Conservation (phyloP, 2,113 vertebrate genomes). For the Psammodynastes pulverulentus region DNA sequence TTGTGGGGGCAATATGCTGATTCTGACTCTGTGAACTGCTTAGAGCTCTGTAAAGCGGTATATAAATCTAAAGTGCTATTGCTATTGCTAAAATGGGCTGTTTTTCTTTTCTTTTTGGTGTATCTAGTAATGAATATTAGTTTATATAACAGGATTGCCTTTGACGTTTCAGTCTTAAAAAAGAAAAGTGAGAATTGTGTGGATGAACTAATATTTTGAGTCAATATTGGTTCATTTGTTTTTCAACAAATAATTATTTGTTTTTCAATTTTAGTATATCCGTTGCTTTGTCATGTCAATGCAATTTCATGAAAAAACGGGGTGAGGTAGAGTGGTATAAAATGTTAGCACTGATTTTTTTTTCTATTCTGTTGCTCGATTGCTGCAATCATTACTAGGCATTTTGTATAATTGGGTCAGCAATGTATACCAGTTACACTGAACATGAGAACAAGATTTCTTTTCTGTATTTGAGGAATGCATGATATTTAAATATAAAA, state of each 20-base stretch:
- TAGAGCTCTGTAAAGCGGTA: too few species aligned
- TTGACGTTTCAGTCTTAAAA: background rate
- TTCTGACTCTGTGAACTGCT: too few species aligned
- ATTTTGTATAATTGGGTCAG: background rate
- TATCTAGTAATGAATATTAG: background rate
- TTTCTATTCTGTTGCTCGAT: background rate
- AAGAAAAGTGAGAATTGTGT: background rate
- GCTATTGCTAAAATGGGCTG: background rate
- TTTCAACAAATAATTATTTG: background rate
- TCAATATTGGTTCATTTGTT: background rate
- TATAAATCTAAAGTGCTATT: too few species aligned
- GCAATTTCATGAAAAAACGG: background rate
- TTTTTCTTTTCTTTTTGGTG: background rate
- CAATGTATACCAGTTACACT: background rate
- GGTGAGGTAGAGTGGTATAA: too few species aligned
- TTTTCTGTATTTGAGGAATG: background rate
- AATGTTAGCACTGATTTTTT: background rate
- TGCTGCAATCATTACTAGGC: background rate
- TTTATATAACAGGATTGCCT: background rate
- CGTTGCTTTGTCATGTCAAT: background rate
- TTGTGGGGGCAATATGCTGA: too few species aligned
- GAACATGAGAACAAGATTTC: background rate
- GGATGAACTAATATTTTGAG: background rate
- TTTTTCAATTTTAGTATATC: background rate
- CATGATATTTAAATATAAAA: background rate